Evolutionary conservation across 2,888 invertebrate species (phyloP).

Genomic region (Erebia palarica): DNA sequence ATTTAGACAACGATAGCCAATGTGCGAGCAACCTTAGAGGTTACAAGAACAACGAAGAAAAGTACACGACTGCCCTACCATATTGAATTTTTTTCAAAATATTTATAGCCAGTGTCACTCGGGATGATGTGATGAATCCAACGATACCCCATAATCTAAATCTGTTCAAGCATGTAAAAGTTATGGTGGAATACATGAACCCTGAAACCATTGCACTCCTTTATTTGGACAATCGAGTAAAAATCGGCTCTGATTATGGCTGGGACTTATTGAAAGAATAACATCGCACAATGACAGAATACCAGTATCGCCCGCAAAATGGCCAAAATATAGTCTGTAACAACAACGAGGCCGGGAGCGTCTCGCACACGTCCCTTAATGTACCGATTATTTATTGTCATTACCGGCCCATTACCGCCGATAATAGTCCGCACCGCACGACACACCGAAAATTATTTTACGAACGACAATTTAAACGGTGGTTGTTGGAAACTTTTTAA

Average conservation of each 20-base stretch:
- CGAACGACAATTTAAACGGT: slow-evolving; percentile 59
- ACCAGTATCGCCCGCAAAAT: slow-evolving; percentile 9
- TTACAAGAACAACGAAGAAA: too few relatives aligned
- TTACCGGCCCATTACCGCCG: slow-evolving; percentile 71
- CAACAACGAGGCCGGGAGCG: slow-evolving; percentile 34
- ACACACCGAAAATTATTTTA: slow-evolving; percentile 66
- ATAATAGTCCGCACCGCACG: slow-evolving; percentile 67
- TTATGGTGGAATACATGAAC: too few relatives aligned
- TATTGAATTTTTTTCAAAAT: too few relatives aligned
- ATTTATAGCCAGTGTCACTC: too few relatives aligned
- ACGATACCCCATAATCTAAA: too few relatives aligned
- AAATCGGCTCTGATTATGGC: neutral
- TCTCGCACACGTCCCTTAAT: slow-evolving; percentile 56
- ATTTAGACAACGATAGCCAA: too few relatives aligned
- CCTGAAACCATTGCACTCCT: too few relatives aligned
- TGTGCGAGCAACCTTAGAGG: too few relatives aligned
- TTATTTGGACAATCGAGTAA: too few relatives aligned
- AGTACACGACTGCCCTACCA: too few relatives aligned
- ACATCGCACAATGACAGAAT: neutral
- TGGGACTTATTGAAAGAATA: neutral
- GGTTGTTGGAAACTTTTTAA: slow-evolving; percentile 60
- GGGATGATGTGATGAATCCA: too few relatives aligned
- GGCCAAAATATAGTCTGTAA: slow-evolving; percentile 8
- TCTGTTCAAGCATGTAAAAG: too few relatives aligned
- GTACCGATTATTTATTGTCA: slow-evolving; percentile 71